phyloP scores from a whole-genome alignment of 30 jellyfish, hydroid and myxozoan genomes.

The Chironex yamaguchii region DNA sequence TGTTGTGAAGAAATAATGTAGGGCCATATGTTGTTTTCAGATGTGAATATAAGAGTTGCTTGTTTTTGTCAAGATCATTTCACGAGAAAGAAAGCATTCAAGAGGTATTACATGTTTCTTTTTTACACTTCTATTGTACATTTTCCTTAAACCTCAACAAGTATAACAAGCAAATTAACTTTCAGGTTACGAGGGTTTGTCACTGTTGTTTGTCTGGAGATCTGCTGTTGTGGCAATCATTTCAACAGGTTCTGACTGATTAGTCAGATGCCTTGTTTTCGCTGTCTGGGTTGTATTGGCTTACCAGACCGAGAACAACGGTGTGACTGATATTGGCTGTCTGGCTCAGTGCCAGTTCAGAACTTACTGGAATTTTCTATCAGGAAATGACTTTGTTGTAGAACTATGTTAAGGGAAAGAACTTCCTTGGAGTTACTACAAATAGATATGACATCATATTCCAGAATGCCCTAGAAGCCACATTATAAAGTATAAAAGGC shows the following conservation, averaged over 20 bases:
- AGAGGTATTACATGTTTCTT: conserved; percentile 59
- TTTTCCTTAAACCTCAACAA: neutral
- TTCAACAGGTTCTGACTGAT: neutral
- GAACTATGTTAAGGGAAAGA: too few relatives aligned
- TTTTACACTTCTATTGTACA: neutral
- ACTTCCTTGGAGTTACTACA: too few relatives aligned
- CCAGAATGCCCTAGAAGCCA: too few relatives aligned
- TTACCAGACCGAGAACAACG: too few relatives aligned
- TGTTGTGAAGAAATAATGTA: too few relatives aligned
- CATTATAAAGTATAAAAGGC: too few relatives aligned
- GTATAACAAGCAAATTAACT: neutral
- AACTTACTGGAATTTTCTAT: too few relatives aligned
- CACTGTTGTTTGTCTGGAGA: neutral
- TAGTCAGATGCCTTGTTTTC: neutral
- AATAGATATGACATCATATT: too few relatives aligned
- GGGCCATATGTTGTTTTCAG: conserved; percentile 27
- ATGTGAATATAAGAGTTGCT: conserved; percentile 83
- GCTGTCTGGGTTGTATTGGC: too few relatives aligned
- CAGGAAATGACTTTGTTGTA: too few relatives aligned
- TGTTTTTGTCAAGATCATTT: conserved; percentile 93
- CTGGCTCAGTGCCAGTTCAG: too few relatives aligned
- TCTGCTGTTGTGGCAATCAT: neutral
- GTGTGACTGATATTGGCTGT: too few relatives aligned
- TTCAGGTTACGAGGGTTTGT: neutral
- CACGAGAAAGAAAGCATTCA: conserved; percentile 92